Conservation (phyloP, 1,140 invertebrate species). For the Eciton burchellii region DNA sequence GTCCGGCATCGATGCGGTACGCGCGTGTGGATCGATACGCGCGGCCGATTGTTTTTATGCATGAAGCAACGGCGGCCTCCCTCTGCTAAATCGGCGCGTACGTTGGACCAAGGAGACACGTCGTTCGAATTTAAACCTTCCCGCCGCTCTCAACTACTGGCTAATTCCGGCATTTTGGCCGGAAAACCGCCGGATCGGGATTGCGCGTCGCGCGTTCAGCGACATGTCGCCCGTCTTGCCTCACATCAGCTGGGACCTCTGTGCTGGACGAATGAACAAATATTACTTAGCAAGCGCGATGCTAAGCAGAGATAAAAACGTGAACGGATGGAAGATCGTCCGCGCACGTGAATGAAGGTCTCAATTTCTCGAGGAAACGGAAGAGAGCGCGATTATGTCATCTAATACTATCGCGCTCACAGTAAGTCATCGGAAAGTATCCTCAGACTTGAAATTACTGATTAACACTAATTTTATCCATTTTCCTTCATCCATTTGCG, state of each 20-base stretch:
- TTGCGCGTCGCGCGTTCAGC: neutral
- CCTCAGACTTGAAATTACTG: too few species aligned
- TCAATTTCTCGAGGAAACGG: neutral
- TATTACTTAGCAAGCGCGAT: neutral
- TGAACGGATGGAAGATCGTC: neutral
- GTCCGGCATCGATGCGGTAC: slow-evolving; percentile 1
- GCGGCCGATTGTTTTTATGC: slow-evolving; percentile 44
- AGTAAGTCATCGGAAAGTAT: too few species aligned
- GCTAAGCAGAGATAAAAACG: neutral
- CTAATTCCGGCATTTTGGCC: slow-evolving; percentile 42
- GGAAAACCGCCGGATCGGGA: neutral
- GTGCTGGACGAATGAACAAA: neutral
- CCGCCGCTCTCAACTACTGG: neutral
- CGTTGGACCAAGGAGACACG: slow-evolving; percentile 47
- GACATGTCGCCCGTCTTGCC: neutral
- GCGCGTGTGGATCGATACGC: slow-evolving; percentile 34
- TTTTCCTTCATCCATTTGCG: too few species aligned
- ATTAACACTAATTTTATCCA: too few species aligned
- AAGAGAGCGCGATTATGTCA: neutral
- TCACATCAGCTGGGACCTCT: neutral
- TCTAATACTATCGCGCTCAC: too few species aligned
- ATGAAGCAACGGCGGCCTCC: neutral
- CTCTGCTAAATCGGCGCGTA: slow-evolving; percentile 48
- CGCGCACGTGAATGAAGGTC: too few species aligned
- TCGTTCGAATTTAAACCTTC: slow-evolving; percentile 46